A percentile compares a stretch with the other conserved stretches of the same genome.
Conservation (phyloP, 2,888 invertebrate species). For the Pseudeuparius sepicola region DNA sequence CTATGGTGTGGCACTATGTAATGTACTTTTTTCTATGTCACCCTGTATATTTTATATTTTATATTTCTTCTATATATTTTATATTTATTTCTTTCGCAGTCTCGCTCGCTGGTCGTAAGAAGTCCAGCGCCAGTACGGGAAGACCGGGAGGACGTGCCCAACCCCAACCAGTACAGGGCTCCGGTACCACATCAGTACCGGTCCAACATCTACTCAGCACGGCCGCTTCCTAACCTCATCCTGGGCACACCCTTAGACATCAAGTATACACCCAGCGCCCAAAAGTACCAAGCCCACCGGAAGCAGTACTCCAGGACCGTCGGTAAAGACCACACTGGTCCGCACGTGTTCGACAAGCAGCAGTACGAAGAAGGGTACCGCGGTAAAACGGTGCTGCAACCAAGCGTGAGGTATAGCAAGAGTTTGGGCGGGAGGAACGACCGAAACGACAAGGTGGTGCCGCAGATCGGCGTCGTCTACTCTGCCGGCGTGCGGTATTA, state of each 20-base stretch:
- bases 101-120: slow-evolving; percentile 21
- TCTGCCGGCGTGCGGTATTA: slow-evolving; percentile 38
- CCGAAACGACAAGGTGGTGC: slow-evolving; percentile 28
- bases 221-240: slow-evolving; percentile 30
- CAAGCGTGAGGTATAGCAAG: slow-evolving; percentile 26
- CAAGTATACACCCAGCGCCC: slow-evolving; percentile 31
- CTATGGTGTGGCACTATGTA: no score
- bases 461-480: slow-evolving; percentile 37
- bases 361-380: slow-evolving; percentile 30
- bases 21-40: no score
- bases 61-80: no score
- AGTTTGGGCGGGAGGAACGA: slow-evolving; percentile 7
- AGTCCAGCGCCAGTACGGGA: slow-evolving; percentile 37
- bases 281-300: slow-evolving; percentile 30
- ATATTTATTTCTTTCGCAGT: slow-evolving; percentile 20
- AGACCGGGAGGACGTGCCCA: slow-evolving; percentile 33
- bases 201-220: slow-evolving; percentile 28
- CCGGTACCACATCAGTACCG: slow-evolving; percentile 35
- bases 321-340: slow-evolving; percentile 35
- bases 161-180: slow-evolving; percentile 34
- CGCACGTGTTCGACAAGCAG: slow-evolving; percentile 36
- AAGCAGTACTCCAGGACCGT: slow-evolving; percentile 29
- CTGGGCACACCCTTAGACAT: slow-evolving; percentile 36
- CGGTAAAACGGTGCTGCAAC: slow-evolving; percentile 25
- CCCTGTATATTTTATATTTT: no score